A percentile compares a stretch with the other conserved stretches of the same genome.
Evolutionary conservation across 2,888 invertebrate species (phyloP).

Genomic region (Mamestra brassicae): DNA sequence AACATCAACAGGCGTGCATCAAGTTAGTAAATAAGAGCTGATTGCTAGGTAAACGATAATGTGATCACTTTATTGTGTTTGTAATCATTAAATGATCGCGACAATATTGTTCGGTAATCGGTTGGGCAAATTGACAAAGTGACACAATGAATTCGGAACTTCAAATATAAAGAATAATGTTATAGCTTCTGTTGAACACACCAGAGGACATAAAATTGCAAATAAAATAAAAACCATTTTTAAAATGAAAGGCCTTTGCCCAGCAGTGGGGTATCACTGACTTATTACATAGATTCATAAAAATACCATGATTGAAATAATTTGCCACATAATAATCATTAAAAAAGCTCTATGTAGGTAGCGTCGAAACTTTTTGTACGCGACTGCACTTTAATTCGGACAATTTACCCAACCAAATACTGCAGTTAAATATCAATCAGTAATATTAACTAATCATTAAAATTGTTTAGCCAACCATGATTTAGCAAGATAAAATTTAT

Average conservation of each 20-base stretch:
- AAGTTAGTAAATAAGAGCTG: constrained; percentile 51
- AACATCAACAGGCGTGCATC: constrained; percentile 73
- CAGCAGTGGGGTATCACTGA: background rate
- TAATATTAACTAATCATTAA: constrained; percentile 14
- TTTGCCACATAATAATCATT: background rate
- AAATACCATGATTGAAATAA: too few species aligned
- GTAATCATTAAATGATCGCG: constrained; percentile 59
- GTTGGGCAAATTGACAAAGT: constrained; percentile 58
- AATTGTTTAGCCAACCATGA: constrained; percentile 18
- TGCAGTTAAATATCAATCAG: constrained; percentile 30
- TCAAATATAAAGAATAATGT: background rate
- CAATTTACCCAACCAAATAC: constrained; percentile 38
- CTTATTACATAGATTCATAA: background rate
- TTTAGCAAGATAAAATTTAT: constrained; percentile 48
- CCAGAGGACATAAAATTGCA: background rate
- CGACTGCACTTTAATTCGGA: constrained; percentile 25
- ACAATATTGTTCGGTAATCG: constrained; percentile 53
- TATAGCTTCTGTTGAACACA: background rate
- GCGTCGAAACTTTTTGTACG: background rate
- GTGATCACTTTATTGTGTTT: constrained; percentile 59
- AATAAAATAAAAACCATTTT: background rate
- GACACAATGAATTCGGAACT: constrained; percentile 17
- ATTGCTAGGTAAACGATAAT: constrained; percentile 60
- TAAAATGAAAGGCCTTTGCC: background rate
- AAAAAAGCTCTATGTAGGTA: background rate